Percentiles rank a stretch among this genome's conserved stretches.
Conservation (phyloP, 2,888 invertebrate genomes). For the Pantelozetes paolii region DNA sequence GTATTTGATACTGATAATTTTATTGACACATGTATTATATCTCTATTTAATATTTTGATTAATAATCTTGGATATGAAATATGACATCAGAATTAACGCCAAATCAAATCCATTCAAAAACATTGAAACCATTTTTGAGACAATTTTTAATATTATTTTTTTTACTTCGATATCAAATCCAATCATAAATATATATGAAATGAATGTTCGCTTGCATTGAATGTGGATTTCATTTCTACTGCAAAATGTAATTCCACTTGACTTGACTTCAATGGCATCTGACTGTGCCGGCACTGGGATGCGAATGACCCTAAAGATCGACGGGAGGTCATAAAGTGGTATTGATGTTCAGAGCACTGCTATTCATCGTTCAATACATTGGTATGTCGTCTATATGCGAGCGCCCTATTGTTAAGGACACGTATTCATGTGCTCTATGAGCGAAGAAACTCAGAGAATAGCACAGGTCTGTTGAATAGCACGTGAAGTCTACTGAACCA, state of each 20-base stretch:
- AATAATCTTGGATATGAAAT: no score
- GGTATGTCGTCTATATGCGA: constrained; percentile 13
- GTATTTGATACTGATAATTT: no score
- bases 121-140: no score
- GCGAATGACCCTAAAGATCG: constrained; percentile 34
- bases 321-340: constrained; percentile 31
- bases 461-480: not conserved
- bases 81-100: no score
- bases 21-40: no score
- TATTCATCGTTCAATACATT: constrained; percentile 4
- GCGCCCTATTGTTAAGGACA: constrained; percentile 7
- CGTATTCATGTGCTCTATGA: constrained; percentile 13
- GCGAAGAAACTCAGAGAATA: no score
- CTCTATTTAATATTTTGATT: no score
- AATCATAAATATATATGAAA: not conserved
- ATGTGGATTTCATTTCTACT: not conserved
- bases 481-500: constrained; percentile 6
- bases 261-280: constrained; percentile 18
- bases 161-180: not conserved
- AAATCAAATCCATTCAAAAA: no score
- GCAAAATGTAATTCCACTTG: not conserved
- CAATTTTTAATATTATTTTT: no score
- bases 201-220: not conserved
- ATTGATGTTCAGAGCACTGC: constrained; percentile 1
- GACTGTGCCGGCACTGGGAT: not conserved